Base-by-base conservation (phyloP, 2,113 vertebrate species). In the Oryzias curvinotus region DNA sequence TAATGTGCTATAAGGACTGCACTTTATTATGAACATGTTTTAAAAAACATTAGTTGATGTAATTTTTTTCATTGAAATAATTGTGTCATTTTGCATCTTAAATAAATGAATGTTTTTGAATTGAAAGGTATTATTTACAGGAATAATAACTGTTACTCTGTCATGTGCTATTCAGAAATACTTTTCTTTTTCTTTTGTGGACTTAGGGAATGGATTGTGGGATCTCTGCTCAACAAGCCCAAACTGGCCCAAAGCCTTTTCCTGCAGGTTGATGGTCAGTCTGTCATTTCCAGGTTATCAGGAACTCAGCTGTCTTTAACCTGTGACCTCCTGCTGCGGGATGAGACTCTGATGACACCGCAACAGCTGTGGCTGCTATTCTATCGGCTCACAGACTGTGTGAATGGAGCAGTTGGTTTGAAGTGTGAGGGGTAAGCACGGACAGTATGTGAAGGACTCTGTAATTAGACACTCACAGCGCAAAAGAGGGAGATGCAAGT, bases 281-380 rank as follows among this genome's bases (percentile, higher is more conserved):
- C 26, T 59, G 21, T 56, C 53, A 60, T 41, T 64, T 73, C 46
- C 56, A 70, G 41, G 57, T 73, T 76, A 87, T 76, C 64, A 62
- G 67, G 57, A 79, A 71, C 79, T 80, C 41, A 41, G 58, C 62
- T 58, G 58, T 36, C 36, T 80, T 74, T 83, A 77, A 83, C 83
- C 77, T 83, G 66, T 89, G 81, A 87, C 83, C 81, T 68, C 49
- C 7, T 56, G 78, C 74, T 67, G 70, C 81, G 68, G 78, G 71
- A 86, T 62, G 63, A 65, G 68, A 73, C 70, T 75, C 59, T 75
- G 75, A 84, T 79, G 80, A 82, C 82, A 85, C 77, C 57, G 78
- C 73, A 72, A 85, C 87, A 89, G 86, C 87, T 88, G 88, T 81
- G 81, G 62, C 72, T 83, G 82, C 81, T 89, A 79, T 88, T 87